Evolutionary conservation across 2,113 vertebrate genomes (phyloP).

Genomic region (Hiodon alosoides): DNA sequence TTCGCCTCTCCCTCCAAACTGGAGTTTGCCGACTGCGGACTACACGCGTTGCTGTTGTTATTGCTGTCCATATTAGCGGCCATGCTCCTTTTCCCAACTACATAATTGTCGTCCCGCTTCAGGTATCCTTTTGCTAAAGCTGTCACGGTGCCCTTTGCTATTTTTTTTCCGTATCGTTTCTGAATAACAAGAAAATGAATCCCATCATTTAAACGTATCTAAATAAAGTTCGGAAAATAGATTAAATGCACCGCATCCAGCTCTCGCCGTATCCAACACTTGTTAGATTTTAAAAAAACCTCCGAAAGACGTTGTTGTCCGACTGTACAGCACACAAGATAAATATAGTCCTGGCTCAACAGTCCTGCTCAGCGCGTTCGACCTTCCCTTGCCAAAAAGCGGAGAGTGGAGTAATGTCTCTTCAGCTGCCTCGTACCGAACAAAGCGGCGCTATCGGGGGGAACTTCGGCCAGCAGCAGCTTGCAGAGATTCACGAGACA

Average conservation of each 20-base stretch:
- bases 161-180: neutral
- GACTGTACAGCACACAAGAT: constrained; percentile 14
- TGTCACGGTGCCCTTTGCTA: neutral
- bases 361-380: constrained; percentile 9
- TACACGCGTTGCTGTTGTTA: neutral
- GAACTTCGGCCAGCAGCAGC: neutral
- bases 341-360: constrained; percentile 15
- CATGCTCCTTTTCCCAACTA: neutral
- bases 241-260: constrained; percentile 2
- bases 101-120: neutral
- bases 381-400: constrained; percentile 1
- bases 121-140: neutral
- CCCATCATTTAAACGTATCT: neutral
- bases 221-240: constrained; percentile 5
- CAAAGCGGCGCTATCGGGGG: constrained; percentile 7
- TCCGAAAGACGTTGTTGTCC: constrained; percentile 11
- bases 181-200: neutral
- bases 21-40: neutral
- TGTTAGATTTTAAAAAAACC: constrained; percentile 18
- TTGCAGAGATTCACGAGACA: neutral
- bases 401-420: neutral
- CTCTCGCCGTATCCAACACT: constrained; percentile 1
- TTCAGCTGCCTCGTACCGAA: neutral
- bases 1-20: neutral
- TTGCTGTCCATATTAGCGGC: neutral